phyloP scores from a whole-genome alignment of 2,113 vertebrate genomes.

The Dermatemys mawii region DNA sequence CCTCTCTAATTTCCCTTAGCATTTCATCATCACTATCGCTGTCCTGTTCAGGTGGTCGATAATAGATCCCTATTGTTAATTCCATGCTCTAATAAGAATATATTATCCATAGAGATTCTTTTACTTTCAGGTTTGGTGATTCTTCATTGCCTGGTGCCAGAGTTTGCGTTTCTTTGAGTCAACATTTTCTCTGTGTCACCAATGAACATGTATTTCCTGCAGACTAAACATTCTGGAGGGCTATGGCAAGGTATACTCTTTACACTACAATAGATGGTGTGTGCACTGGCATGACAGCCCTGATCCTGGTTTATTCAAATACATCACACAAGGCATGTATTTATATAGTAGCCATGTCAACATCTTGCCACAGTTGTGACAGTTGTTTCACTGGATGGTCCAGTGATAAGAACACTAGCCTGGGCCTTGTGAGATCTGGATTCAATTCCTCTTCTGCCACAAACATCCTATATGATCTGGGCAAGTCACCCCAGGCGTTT shows the following conservation, averaged over 20 bases:
- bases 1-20: too few relatives aligned
- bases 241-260: too few relatives aligned
- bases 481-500: too few relatives aligned
- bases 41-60: too few relatives aligned
- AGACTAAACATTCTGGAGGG: neutral
- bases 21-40: too few relatives aligned
- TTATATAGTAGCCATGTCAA: neutral
- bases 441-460: neutral
- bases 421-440: neutral
- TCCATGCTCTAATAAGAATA: too few relatives aligned
- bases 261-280: too few relatives aligned
- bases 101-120: too few relatives aligned
- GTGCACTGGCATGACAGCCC: too few relatives aligned
- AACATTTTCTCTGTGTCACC: neutral
- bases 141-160: neutral
- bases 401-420: too few relatives aligned
- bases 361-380: fast-evolving
- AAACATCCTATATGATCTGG: fast-evolving
- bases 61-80: too few relatives aligned
- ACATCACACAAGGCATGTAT: fast-evolving
- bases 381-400: neutral
- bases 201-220: fast-evolving
- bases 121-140: neutral
- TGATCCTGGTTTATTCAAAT: neutral
- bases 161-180: neutral